A percentile compares a stretch with the other conserved stretches of the same genome.
These are phyloP conservation scores for Alethe diademata DNA, from an alignment of 2,113 vertebrate genomes.

Conservation along the genomic window DNA sequence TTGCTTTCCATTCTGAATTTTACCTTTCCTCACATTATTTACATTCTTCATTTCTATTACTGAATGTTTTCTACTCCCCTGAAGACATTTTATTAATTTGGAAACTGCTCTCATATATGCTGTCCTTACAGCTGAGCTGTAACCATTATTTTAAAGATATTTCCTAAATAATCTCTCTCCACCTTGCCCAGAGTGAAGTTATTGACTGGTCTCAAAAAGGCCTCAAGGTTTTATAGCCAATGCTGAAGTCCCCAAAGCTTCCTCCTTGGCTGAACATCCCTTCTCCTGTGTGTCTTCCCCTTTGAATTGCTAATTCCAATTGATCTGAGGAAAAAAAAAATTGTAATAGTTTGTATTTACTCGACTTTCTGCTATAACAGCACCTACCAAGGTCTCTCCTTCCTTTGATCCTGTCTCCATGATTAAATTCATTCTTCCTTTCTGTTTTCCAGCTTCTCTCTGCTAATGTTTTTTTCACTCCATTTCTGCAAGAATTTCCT, in stretches of 20 bases:
- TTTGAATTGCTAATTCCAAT: background rate
- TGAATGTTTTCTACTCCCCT: background rate
- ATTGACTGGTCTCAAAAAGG: background rate
- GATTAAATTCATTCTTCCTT: conserved; percentile 8
- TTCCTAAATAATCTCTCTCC: background rate
- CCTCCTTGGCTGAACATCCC: background rate
- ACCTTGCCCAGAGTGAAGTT: background rate
- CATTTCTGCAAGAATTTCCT: conserved; percentile 17
- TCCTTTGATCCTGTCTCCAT: background rate
- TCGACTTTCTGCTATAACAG: background rate
- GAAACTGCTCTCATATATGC: fast-evolving
- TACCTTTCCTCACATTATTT: background rate
- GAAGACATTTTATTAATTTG: background rate
- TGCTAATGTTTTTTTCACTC: background rate
- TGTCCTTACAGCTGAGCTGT: background rate
- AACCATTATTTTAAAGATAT: background rate
- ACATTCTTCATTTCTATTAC: background rate
- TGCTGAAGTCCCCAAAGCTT: background rate
- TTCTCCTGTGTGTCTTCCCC: background rate
- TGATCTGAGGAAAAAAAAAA: background rate
- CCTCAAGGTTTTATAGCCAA: background rate
- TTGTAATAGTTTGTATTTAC: background rate
- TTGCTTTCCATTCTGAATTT: background rate
- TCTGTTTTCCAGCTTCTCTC: conserved; percentile 53
- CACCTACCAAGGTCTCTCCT: background rate